These are phyloP conservation scores for Drosophila pectinifera DNA, from an alignment of 1,140 invertebrate genomes.

Conservation along the genomic window DNA sequence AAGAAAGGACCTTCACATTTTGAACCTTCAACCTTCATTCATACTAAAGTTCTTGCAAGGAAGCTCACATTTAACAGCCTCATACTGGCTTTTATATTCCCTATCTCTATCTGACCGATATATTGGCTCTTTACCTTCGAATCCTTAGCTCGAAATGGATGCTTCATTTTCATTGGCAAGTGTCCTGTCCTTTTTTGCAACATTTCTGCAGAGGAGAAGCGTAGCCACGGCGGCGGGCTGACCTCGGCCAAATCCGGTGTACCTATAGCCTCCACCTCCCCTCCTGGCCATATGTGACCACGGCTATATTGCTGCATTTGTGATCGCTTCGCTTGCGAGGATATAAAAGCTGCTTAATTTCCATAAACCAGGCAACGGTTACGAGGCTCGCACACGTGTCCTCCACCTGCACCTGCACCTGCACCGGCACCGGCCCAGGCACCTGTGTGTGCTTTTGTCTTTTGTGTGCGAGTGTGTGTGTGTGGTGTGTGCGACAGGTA, in stretches of 20 bases:
- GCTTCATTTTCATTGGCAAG: conserved; percentile 7
- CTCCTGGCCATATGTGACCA: too few species aligned
- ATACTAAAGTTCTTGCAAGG: neutral
- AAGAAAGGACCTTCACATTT: too few species aligned
- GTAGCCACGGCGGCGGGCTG: too few species aligned
- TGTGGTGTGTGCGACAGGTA: conserved; percentile 59
- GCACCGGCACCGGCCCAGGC: neutral
- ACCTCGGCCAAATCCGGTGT: neutral
- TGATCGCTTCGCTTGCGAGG: conserved; percentile 24
- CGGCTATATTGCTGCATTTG: conserved; percentile 3
- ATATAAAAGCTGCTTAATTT: conserved; percentile 63
- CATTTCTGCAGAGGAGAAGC: neutral
- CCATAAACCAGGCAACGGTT: conserved; percentile 66
- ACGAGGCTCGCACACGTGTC: conserved; percentile 50
- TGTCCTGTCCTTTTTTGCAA: conserved; percentile 7
- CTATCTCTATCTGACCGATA: neutral
- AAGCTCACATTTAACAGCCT: neutral
- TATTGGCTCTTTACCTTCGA: neutral
- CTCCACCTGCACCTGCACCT: conserved; percentile 26
- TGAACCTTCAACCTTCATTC: too few species aligned
- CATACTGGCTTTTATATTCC: neutral
- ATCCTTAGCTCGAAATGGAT: neutral
- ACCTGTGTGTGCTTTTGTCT: conserved; percentile 7
- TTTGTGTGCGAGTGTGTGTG: conserved; percentile 12
- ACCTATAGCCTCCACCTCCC: too few species aligned